These are phyloP conservation scores for Cremastinae sp. DNA, from an alignment of 2,888 invertebrate species.

Conservation along the genomic window DNA sequence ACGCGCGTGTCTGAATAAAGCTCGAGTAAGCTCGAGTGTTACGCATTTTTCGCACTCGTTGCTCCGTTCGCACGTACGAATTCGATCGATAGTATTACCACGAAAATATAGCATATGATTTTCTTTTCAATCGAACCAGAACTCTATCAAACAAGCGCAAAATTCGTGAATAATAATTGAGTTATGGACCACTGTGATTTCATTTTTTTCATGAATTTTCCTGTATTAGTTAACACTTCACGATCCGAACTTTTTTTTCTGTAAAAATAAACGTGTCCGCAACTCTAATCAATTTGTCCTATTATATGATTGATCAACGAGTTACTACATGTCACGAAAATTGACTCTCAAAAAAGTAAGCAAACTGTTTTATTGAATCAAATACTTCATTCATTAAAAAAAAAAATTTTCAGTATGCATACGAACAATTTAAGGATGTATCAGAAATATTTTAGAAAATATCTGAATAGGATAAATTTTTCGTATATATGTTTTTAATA, in stretches of 20 bases:
- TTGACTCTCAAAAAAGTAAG: no score
- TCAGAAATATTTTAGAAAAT: no score
- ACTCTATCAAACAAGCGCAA: conserved; percentile 1
- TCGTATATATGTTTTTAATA: no score
- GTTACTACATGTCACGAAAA: conserved; percentile 46
- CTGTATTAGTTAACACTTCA: background rate
- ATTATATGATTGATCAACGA: conserved; percentile 57
- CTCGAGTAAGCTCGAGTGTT: no score
- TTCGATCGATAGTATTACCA: background rate
- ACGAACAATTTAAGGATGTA: no score
- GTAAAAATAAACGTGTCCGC: conserved; percentile 12
- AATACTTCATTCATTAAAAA: no score
- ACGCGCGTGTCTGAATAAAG: background rate
- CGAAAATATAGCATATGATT: background rate
- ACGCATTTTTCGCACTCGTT: background rate
- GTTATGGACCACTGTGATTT: background rate
- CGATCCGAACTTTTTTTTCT: conserved; percentile 1
- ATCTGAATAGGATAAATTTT: no score
- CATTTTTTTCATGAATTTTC: background rate
- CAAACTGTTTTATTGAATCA: no score
- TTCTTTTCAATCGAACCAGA: conserved; percentile 7
- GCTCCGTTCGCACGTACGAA: background rate
- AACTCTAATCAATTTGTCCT: conserved; percentile 47
- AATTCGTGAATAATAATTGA: background rate
- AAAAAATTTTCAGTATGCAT: no score